Conservation (phyloP, 2,113 vertebrate species). For the Axis porcinus region DNA sequence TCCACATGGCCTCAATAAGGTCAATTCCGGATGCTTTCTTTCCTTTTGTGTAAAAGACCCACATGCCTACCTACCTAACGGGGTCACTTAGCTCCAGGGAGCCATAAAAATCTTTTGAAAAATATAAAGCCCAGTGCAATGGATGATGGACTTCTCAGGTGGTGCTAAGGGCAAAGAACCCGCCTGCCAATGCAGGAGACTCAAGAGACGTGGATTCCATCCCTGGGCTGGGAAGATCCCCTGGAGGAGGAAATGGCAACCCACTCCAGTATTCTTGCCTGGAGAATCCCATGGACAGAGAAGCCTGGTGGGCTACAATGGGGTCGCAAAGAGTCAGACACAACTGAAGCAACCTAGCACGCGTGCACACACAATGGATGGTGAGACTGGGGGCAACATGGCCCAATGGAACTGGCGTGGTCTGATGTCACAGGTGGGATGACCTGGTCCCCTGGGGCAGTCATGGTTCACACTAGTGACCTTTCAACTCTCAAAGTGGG, state of each 20-base stretch:
- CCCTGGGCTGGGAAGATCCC: neutral
- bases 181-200: neutral
- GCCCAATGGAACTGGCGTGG: accelerated
- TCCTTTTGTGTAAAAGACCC: neutral
- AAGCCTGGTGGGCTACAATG: neutral
- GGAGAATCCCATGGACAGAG: neutral
- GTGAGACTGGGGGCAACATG: too few relatives aligned
- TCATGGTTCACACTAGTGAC: neutral
- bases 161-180: neutral
- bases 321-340: neutral
- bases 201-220: neutral
- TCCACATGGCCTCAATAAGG: accelerated
- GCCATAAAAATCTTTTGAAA: neutral
- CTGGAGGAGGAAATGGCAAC: neutral
- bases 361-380: neutral
- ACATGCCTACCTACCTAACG: accelerated
- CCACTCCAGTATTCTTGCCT: neutral
- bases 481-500: neutral
- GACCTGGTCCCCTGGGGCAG: accelerated
- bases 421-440: too few relatives aligned
- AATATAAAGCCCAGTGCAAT: too few relatives aligned
- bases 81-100: neutral
- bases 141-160: neutral
- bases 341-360: neutral
- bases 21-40: accelerated